phyloP scores from a whole-genome alignment of 2,888 invertebrate species.

The Dugesia japonica region DNA sequence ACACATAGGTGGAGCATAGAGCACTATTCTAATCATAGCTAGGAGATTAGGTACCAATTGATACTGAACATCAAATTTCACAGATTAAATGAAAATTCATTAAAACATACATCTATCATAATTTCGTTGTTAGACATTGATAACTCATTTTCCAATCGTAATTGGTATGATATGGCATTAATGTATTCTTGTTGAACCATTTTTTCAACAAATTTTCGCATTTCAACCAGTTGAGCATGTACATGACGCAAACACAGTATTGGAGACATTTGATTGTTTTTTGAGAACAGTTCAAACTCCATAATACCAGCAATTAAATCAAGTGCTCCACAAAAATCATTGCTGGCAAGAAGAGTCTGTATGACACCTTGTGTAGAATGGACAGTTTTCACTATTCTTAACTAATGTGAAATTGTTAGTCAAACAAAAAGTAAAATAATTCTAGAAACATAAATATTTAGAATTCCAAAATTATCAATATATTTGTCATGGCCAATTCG shows the following conservation, averaged over 20 bases:
- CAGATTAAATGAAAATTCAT: too few relatives aligned
- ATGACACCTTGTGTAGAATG: slow-evolving; percentile 94
- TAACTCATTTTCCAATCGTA: neutral
- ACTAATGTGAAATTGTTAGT: slow-evolving; percentile 43
- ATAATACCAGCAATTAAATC: slow-evolving; percentile 85
- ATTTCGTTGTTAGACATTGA: neutral
- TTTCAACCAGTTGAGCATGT: slow-evolving; percentile 80
- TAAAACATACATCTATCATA: neutral
- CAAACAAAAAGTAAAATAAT: too few relatives aligned
- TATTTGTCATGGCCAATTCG: too few relatives aligned
- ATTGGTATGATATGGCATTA: slow-evolving; percentile 43
- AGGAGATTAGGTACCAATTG: slow-evolving; percentile 71
- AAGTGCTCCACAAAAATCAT: slow-evolving; percentile 87
- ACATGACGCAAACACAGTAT: slow-evolving; percentile 82
- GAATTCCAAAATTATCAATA: too few relatives aligned
- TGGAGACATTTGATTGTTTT: slow-evolving; percentile 54
- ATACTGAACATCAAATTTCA: slow-evolving; percentile 53
- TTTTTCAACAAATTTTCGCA: slow-evolving; percentile 82
- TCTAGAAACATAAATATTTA: too few relatives aligned
- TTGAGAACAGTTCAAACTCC: slow-evolving; percentile 58
- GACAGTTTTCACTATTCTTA: slow-evolving; percentile 79
- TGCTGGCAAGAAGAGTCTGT: slow-evolving; percentile 75
- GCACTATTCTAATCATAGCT: slow-evolving; percentile 61
- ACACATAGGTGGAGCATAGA: neutral
- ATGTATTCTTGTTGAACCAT: slow-evolving; percentile 88